A percentile compares a stretch with the other conserved stretches of the same genome.
Evolutionary conservation across 2,888 invertebrate genomes (phyloP).

Genomic region (Neria commutata): DNA sequence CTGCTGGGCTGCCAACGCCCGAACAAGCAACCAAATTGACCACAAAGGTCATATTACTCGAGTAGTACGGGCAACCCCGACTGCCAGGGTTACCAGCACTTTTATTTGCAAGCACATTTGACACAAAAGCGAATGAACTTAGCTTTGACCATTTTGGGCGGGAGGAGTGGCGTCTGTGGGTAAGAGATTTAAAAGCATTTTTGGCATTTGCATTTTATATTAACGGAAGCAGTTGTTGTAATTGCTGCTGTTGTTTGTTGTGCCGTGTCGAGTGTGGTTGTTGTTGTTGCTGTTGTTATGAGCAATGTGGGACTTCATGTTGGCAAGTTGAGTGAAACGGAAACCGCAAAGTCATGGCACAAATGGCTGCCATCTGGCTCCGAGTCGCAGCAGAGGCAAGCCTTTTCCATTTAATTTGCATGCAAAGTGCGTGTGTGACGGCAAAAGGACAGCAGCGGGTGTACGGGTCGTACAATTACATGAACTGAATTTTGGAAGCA

Average conservation of each 20-base stretch:
- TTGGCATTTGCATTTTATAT: conserved; percentile 54
- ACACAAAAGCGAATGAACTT: background rate
- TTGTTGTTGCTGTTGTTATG: background rate
- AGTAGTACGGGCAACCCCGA: background rate
- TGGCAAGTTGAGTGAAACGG: too few relatives aligned
- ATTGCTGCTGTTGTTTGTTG: conserved; percentile 9
- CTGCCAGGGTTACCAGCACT: conserved; percentile 3
- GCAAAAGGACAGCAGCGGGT: too few relatives aligned
- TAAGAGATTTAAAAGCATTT: conserved; percentile 3
- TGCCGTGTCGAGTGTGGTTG: background rate
- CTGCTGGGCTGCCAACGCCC: too few relatives aligned
- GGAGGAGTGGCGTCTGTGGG: background rate
- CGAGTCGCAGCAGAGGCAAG: too few relatives aligned
- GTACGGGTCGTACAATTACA: too few relatives aligned
- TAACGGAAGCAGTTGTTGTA: conserved; percentile 55
- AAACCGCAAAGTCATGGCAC: too few relatives aligned
- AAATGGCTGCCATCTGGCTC: too few relatives aligned
- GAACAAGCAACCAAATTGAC: conserved; percentile 19
- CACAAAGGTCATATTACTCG: conserved; percentile 23
- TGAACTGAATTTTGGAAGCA: too few relatives aligned
- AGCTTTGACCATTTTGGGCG: background rate
- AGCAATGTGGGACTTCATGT: too few relatives aligned
- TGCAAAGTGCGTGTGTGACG: too few relatives aligned
- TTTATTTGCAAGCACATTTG: conserved; percentile 7
- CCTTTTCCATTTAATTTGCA: too few relatives aligned